Conservation (phyloP, 2,797 vertebrate species). For the Crenuchus spilurus region DNA sequence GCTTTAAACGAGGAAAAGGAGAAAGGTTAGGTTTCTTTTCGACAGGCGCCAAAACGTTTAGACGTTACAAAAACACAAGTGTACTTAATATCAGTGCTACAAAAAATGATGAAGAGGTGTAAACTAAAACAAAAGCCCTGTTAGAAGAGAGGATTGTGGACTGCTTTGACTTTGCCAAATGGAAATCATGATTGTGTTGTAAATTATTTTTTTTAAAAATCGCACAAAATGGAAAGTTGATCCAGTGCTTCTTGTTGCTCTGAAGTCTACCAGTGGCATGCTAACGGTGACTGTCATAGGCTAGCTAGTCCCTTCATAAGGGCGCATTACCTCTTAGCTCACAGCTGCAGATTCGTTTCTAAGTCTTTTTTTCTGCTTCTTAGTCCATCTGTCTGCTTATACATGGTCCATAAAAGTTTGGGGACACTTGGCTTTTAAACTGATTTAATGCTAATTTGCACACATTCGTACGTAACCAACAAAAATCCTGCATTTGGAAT, state of each 20-base stretch:
- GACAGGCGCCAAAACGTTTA: not conserved
- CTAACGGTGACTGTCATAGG: not conserved
- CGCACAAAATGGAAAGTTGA: not conserved
- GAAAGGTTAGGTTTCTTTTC: not conserved
- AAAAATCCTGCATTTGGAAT: no score
- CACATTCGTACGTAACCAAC: no score
- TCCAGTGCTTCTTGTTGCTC: slow-evolving; percentile 2
- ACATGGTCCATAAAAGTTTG: not conserved
- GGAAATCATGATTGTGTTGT: not conserved
- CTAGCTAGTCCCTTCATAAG: not conserved
- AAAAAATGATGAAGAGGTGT: slow-evolving; percentile 20
- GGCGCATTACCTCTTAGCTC: not conserved
- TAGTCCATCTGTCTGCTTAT: not conserved
- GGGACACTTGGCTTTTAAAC: not conserved
- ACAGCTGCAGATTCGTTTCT: not conserved
- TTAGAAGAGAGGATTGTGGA: not conserved
- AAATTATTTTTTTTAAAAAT: not conserved
- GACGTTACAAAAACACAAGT: slow-evolving; percentile 64
- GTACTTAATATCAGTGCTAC: slow-evolving; percentile 66
- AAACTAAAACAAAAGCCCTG: slow-evolving; percentile 46
- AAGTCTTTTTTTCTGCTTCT: not conserved
- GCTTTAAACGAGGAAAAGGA: not conserved
- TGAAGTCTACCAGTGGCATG: not conserved
- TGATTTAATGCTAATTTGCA: no score
- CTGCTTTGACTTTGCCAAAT: not conserved